Evolutionary conservation across 2,797 vertebrate species (phyloP), one percentile per base, ranked within the genome.

Genomic region (Choloepus didactylus): DNA sequence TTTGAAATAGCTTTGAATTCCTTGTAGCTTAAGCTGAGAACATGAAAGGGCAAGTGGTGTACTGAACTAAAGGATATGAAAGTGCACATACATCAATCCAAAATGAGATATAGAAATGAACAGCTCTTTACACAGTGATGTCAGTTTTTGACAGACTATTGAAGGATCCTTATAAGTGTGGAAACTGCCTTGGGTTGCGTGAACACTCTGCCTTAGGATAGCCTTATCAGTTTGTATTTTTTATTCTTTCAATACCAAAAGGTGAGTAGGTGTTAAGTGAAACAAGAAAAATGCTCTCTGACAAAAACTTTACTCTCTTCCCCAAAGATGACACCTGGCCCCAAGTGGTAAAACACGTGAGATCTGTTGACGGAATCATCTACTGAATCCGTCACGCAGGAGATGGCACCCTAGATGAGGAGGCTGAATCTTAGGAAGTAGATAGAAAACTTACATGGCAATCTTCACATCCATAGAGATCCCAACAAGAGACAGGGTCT

Each of bases 1-100:
- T 98, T 98, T 98, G 98, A 98, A 99, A 98, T 97, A 98, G 97
- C 97, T 98, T 96, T 98, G 97, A 98, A 98, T 98, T 98, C 98
- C 98, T 98, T 95, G 91, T 97, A 97, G 98, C 96, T 98, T 98
- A 97, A 98, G 97, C 23, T 62, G 95, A 98, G 98, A 98, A 98
- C 98, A 98, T 98, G 98, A 98, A 98, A 99, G 98, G 98, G 97
- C 98, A 98, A 98, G 98, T 97, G 97, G 97, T 98, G 98, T 38
- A 89, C 96, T 82, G 93, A 98, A 97, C 97, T 97, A 97, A 98
- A 98, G 96, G 97, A 98, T 98, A 98, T 97, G 95, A 97, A 98
- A 98, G 97, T 96, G 93, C 87, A 79, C 12, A 31, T 95, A 97
- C 91, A 98, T 98, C 98, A 96, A n/a, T 97, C 97, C 97, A 97